Evolutionary conservation across 2,888 invertebrate species (phyloP), one percentile per base, ranked within the genome.

Genomic region (Eucriotettix oculatus): DNA sequence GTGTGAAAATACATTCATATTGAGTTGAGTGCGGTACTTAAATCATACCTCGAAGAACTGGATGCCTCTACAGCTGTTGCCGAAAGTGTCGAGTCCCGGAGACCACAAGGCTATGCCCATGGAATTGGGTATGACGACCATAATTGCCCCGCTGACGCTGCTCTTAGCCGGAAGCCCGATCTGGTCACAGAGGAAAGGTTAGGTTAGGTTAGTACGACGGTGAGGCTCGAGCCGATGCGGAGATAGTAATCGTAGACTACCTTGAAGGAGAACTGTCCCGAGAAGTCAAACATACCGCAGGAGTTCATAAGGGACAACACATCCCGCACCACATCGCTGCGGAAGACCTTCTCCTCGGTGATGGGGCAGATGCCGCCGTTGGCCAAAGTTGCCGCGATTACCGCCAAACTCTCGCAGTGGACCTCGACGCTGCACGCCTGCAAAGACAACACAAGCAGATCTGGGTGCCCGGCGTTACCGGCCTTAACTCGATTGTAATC

Each of bases 241-340:
- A 11, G 10, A 1, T 2, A 55, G 16, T 17, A 10, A 1, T 16
- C n/a, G 29, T 40, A 10, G 41, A 56, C 16, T 42, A 61, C 67
- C 63, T 66, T 64, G 68, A 79, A 79, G 10, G 77, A 77, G 68
- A 78, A 78, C 66, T 77, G 74, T 42, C 78, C 78, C 1, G 76
- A 76, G 68, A 75, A 78, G 65, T 78, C 77, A 67, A 78, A 67
- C 78, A 79, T 78, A 61, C 79, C 79, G 66, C 78, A 79, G 41
- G 76, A 75, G 69, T 76, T 72, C 78, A 79, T 79, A 43, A 79
- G 72, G 57, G 76, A 75, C 42, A 79, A 71, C 1, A 77, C 75
- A 65, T 79, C 75, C 9, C 77, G 68, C n/a, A 79, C 76, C 1
- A 78, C 71, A 3, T 71, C 69, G 1, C 73, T 69, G 52, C 70